Base-by-base conservation (phyloP, 1,140 invertebrate genomes). In the Drosophila prosaltans region DNA sequence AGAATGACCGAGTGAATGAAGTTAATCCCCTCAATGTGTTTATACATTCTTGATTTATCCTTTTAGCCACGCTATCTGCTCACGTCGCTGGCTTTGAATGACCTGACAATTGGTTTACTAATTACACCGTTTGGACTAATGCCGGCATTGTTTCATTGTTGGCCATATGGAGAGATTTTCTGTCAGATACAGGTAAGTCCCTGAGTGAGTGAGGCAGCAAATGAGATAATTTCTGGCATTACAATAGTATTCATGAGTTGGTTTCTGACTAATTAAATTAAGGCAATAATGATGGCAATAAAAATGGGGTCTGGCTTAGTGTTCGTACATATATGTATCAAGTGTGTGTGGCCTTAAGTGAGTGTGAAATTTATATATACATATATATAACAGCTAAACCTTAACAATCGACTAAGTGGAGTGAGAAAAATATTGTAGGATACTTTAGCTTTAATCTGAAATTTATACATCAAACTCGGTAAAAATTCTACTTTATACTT, bases 121-220 rank as follows among this genome's bases (percentile, higher is more conserved):
- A 96, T 97, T 73, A 96, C 96, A 40, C 96, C 96, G 8, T 96
- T 97, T 83, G 96, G 96, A 36, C 94, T 97, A 80, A 93, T 97
- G 74, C 96, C 96, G 10, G 95, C 96, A 28, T 93, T 97, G 59
- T 95, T 96, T 83, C 95, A 95, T 86, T 97, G 96, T 89, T 97
- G 96, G 96, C 96, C 96, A n/a, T 97, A 96, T 91, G 96, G 96
- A 48, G 96, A 97, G 93, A 95, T 97, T 81, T 95, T 97, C 91
- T 97, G 96, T 92, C 96, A 97, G 93, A 97, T 97, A 92, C 96
- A 97, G 95, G 96, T 97, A 63, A 45, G 11, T 57, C 1, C 9
- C 26, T 21, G 24, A 43, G 9, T 39, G 26, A 16, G 6, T 24
- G 6, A 8, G 66, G 39, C 39, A 48, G 72, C 55, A 58, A 55